Conservation (phyloP, 2,113 vertebrate genomes). For the Leptodactylus fuscus region DNA sequence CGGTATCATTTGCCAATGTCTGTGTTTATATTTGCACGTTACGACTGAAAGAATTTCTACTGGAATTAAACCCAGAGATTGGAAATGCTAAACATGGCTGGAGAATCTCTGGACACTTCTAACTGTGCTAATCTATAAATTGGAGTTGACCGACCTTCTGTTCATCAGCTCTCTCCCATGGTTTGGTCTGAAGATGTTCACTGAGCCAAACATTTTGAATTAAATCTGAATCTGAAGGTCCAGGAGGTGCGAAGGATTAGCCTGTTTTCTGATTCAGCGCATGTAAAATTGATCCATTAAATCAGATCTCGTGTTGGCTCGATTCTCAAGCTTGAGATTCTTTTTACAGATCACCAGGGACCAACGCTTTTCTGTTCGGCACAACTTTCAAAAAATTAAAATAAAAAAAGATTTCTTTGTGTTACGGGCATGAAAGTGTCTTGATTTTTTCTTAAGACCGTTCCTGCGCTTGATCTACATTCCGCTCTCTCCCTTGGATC, state of each 20-base stretch:
- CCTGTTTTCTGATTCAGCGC: not conserved
- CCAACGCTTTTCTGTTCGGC: not conserved
- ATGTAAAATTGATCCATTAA: slow-evolving; percentile 32
- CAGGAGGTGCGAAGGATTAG: slow-evolving; percentile 26
- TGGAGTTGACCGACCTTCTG: slow-evolving; percentile 38
- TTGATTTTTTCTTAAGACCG: too few species aligned
- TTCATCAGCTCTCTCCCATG: slow-evolving; percentile 21
- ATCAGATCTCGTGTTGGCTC: not conserved
- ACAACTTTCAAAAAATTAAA: not conserved
- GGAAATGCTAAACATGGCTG: not conserved
- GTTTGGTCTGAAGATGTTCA: slow-evolving; percentile 18
- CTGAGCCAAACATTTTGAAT: slow-evolving; percentile 13
- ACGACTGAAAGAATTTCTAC: not conserved
- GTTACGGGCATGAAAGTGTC: too few species aligned
- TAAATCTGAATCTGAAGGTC: slow-evolving; percentile 6
- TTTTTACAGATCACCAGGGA: not conserved
- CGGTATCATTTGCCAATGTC: not conserved
- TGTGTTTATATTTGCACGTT: not conserved
- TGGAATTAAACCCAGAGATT: not conserved
- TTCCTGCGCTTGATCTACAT: too few species aligned
- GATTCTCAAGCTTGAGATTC: not conserved
- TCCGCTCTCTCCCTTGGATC: too few species aligned
- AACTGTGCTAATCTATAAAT: slow-evolving; percentile 30
- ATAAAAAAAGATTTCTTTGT: not conserved
- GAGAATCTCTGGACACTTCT: slow-evolving; percentile 3